Conservation (phyloP, 2,888 invertebrate species). For the Perizoma affinitatum region DNA sequence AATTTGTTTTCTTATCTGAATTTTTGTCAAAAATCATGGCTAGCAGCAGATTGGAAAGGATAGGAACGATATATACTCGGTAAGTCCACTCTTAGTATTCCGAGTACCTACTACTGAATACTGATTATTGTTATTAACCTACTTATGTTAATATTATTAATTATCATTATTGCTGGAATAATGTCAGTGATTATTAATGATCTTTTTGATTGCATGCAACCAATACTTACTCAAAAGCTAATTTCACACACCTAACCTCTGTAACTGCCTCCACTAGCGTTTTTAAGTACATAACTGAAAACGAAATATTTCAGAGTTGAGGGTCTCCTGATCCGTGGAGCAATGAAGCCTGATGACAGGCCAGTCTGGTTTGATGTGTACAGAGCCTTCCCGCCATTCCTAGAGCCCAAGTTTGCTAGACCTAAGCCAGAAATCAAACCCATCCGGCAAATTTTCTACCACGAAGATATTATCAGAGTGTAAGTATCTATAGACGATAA, state of each 20-base stretch:
- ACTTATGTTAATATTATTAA: too few relatives aligned
- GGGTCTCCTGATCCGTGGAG: conserved; percentile 91
- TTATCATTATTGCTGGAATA: too few relatives aligned
- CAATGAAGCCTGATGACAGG: conserved; percentile 90
- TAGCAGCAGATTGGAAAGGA: conserved; percentile 88
- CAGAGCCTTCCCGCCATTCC: conserved; percentile 93
- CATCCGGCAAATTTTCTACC: conserved; percentile 89
- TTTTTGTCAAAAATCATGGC: conserved; percentile 77
- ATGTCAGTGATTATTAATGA: too few relatives aligned
- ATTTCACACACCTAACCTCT: too few relatives aligned
- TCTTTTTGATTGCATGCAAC: too few relatives aligned
- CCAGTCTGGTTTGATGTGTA: conserved; percentile 98
- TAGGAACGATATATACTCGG: conserved; percentile 89
- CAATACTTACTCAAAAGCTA: too few relatives aligned
- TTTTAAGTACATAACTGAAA: too few relatives aligned
- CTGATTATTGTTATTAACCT: too few relatives aligned
- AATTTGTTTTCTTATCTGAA: too few relatives aligned
- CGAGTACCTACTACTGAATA: background rate
- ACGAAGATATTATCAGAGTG: conserved; percentile 94
- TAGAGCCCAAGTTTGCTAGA: conserved; percentile 91
- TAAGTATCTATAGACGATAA: too few relatives aligned
- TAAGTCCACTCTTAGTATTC: conserved; percentile 52
- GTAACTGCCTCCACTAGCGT: too few relatives aligned
- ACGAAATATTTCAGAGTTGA: conserved; percentile 83
- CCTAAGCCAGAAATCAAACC: conserved; percentile 84